Base-by-base conservation (phyloP, 1,140 invertebrate genomes). In the Orussus abietinus region DNA sequence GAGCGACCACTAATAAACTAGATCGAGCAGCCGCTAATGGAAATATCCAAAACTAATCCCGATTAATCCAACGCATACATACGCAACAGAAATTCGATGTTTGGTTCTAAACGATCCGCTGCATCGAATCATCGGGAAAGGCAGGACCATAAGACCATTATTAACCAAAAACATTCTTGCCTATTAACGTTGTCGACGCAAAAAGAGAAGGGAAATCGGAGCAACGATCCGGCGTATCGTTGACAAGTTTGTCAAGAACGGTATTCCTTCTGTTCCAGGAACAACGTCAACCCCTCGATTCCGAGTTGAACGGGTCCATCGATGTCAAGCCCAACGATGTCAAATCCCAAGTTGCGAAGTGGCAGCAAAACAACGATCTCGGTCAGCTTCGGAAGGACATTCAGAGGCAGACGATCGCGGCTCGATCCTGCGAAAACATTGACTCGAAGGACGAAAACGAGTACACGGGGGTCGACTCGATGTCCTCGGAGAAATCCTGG, bases 201-300 rank as follows among this genome's bases (percentile, higher is more conserved):
- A 15, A 15, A 18, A n/a, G 17, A 19, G 21, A 36, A 3, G n/a
- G n/a, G n/a, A n/a, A n/a, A n/a, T n/a, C 7, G 34, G 5, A 19
- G 15, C 11, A 36, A 12, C 10, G 15, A 9, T 2, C 13, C 5
- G 10, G 13, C 9, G 11, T 9, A 33, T 14, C 3, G 10, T 3
- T 15, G 34, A 12, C 18, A 12, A 7, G 10, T 5, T 20, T 9
- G 9, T 21, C 17, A 36, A 6, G 12, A 11, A 9, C 13, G 18
- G 10, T 9, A 39, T 40, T 37, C 17, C 19, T n/a, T 49, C n/a
- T 49, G 47, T 49, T 49, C 13, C 19, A 49, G 47, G 42, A 49
- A 15, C 12, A 31, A 11, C 36, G 32, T 25, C 33, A 44, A 33
- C 3, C 28, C 3, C 34, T 36, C 14, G 38, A 43, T 22, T 18